A percentile compares a stretch with the other conserved stretches of the same genome.
Conservation (phyloP, 2,113 vertebrate genomes). For the Prinia subflava region DNA sequence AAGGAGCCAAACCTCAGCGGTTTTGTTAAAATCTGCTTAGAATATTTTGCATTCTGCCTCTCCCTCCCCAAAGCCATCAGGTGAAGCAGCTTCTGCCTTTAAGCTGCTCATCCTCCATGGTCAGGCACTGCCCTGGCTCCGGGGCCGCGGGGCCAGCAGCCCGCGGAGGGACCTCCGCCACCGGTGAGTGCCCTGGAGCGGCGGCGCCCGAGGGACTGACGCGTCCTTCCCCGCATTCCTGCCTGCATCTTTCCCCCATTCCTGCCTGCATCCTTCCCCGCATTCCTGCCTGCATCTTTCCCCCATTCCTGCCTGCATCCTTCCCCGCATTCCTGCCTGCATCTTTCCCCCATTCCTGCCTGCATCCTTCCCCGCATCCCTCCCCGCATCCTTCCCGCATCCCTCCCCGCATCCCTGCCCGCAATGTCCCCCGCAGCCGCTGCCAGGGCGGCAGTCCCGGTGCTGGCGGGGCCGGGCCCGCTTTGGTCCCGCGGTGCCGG, state of each 20-base stretch:
- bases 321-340: accelerated
- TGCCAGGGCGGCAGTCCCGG: not conserved
- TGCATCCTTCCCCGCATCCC: accelerated
- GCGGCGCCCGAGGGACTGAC: not conserved
- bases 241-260: too few species aligned
- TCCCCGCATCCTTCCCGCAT: accelerated
- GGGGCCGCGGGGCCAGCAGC: not conserved
- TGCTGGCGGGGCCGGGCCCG: not conserved
- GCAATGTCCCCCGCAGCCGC: not conserved
- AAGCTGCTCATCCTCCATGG: not conserved
- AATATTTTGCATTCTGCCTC: not conserved
- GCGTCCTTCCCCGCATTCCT: too few species aligned
- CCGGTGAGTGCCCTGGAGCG: not conserved
- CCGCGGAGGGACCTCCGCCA: not conserved
- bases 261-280: too few species aligned
- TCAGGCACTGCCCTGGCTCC: not conserved
- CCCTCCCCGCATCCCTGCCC: not conserved
- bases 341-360: accelerated
- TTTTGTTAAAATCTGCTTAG: not conserved
- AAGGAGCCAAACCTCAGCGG: not conserved
- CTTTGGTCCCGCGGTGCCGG: not conserved
- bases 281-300: too few species aligned
- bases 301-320: too few species aligned
- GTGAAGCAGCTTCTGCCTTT: not conserved
- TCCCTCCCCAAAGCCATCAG: not conserved